Base-by-base conservation (phyloP, 1,140 invertebrate genomes). In the Ganaspis sp. region DNA sequence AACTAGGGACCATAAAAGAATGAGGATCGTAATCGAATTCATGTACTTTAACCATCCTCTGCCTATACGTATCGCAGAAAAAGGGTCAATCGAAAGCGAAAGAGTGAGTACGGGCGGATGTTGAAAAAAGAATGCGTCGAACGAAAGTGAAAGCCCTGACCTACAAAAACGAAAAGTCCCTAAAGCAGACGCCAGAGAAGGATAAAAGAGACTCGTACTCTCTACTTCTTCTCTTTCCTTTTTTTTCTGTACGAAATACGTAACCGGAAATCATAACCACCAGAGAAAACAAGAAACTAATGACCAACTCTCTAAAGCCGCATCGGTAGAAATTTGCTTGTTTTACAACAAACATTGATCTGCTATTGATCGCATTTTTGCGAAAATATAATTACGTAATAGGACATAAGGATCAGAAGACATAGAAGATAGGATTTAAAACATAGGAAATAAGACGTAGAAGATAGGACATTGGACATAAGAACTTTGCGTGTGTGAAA, bases 141-240 rank as follows among this genome's bases (percentile, higher is more conserved):
- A 76, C 81, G 74, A 81, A 84, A 84, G 83, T 84, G 83, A 84
- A 84, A 84, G 83, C 83, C 79, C 81, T 84, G 83, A 84, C 83
- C 83, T 80, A 84, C 76, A 82, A 84, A 78, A 77, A 78, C 76
- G 76, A 83, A 83, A 83, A 84, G 81, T 81, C 78, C 83, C 78
- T 81, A 84, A 84, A 80, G 73, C 81, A 74, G n/a, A 64, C 72
- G 29, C 17, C 11, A 15, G 38, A 64, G 17, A 38, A 58, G n/a
- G 8, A 74, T 5, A 37, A 38, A 74, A 74, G 42, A 49, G 15
- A 49, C 15, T 49, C 19, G 17, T 17, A 34, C 6, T 34, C 29
- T 34, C 29, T 6, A 34, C 29, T 38, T 73, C 29, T 34, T 34
- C 29, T 34, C 6, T 49, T 17, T 49, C 8, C 17, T 49, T 49